Percentiles rank a stretch among this genome's conserved stretches.
These are phyloP conservation scores for Pelodiscus sinensis DNA, from an alignment of 2,113 vertebrate species.

Conservation along the genomic window DNA sequence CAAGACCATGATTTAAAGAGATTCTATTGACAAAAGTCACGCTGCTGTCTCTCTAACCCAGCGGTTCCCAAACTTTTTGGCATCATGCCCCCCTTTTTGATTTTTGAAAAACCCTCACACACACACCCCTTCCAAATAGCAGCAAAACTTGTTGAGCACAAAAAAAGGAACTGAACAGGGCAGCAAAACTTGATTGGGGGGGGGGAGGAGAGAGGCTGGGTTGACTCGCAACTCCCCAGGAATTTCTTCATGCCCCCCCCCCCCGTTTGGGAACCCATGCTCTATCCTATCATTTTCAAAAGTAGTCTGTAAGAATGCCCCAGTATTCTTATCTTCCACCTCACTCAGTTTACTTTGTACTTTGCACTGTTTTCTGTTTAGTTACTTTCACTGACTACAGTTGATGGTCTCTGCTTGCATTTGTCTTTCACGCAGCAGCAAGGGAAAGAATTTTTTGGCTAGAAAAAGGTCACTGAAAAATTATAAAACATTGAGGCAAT, in stretches of 20 bases:
- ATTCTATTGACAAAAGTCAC: not conserved
- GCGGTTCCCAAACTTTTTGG: too few species aligned
- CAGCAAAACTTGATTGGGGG: too few species aligned
- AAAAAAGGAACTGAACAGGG: too few species aligned
- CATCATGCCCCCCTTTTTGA: too few species aligned
- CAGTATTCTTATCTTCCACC: not conserved
- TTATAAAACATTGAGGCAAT: not conserved
- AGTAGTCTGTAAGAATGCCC: not conserved
- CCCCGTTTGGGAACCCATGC: too few species aligned
- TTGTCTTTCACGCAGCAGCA: not conserved
- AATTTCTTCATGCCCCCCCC: too few species aligned
- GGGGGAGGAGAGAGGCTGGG: too few species aligned
- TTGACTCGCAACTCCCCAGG: too few species aligned
- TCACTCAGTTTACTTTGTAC: not conserved
- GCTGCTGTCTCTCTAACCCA: not conserved
- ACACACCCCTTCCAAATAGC: too few species aligned
- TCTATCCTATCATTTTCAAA: not conserved
- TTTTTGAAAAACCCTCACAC: too few species aligned
- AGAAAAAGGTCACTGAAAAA: not conserved
- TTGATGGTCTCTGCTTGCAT: not conserved
- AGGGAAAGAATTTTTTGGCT: not conserved
- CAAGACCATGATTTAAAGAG: not conserved
- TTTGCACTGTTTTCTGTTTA: not conserved
- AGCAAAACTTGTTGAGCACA: too few species aligned
- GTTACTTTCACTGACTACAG: not conserved